These are phyloP conservation scores for Battus philenor DNA, from an alignment of 1,140 invertebrate species.

Conservation along the genomic window DNA sequence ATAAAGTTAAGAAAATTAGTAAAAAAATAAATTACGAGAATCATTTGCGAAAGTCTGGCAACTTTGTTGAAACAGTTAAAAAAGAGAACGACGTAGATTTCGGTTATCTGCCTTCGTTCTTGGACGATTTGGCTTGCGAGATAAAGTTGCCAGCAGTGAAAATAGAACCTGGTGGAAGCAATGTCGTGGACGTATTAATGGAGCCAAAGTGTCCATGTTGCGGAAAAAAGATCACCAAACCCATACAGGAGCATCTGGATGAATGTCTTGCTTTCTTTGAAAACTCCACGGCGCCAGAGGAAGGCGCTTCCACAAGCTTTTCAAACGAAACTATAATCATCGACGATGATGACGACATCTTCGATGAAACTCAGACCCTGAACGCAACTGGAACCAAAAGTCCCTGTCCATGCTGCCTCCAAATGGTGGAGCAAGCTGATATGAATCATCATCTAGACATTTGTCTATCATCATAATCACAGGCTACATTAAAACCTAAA, in stretches of 20 bases:
- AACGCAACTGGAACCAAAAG: conserved; percentile 66
- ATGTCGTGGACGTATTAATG: conserved; percentile 14
- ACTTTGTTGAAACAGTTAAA: background rate
- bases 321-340: conserved; percentile 37
- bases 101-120: background rate
- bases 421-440: conserved; percentile 56
- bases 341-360: conserved; percentile 50
- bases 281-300: conserved; percentile 37
- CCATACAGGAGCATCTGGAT: conserved; percentile 80
- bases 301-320: conserved; percentile 39
- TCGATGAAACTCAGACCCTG: conserved; percentile 46
- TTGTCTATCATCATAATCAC: conserved; percentile 39
- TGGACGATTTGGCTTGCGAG: background rate
- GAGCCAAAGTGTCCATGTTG: conserved; percentile 79
- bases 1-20: background rate
- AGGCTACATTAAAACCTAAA: too few relatives aligned
- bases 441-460: conserved; percentile 67
- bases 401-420: conserved; percentile 64
- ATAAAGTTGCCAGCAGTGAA: conserved; percentile 18
- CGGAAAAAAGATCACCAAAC: conserved; percentile 66
- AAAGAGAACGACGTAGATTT: background rate
- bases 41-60: conserved; percentile 1
- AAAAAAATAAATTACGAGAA: background rate
- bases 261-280: conserved; percentile 74
- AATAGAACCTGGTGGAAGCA: conserved; percentile 27